Conservation (phyloP, 2,797 vertebrate genomes). For the Bucorvus abyssinicus region DNA sequence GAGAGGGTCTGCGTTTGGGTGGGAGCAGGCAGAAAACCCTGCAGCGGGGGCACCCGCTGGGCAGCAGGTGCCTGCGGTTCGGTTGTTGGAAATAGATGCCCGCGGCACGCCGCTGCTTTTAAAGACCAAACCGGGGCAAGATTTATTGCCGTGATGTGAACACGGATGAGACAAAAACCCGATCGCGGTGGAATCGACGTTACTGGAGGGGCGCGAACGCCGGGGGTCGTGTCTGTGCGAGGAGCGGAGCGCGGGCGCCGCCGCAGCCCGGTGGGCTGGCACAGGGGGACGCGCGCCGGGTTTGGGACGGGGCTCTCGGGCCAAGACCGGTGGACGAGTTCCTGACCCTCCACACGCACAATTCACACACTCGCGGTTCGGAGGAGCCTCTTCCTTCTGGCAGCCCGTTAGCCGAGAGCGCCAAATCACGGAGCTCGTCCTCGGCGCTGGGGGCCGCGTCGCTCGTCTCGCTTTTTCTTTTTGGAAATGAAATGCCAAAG, state of each 20-base stretch:
- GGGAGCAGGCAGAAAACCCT: not conserved
- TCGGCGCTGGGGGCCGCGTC: not conserved
- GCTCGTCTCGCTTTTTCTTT: not conserved
- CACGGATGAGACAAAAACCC: not conserved
- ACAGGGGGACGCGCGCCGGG: not conserved
- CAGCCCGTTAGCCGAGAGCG: not conserved
- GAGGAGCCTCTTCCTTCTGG: slow-evolving; percentile 13
- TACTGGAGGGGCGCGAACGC: fast-evolving
- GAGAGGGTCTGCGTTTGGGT: not conserved
- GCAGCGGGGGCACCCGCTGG: not conserved
- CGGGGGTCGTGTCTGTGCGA: no score
- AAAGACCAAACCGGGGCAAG: not conserved
- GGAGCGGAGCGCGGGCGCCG: not conserved
- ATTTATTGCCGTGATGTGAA: not conserved
- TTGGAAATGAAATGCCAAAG: not conserved
- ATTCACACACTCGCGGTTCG: not conserved
- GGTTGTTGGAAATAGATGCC: not conserved
- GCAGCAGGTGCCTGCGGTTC: not conserved
- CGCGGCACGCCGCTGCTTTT: fast-evolving
- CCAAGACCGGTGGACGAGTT: not conserved
- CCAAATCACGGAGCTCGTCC: not conserved
- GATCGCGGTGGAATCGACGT: fast-evolving
- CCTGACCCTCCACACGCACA: not conserved
- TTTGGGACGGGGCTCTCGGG: fast-evolving
- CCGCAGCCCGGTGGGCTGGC: not conserved